Conservation (phyloP, 2,888 invertebrate species). For the Drosophila dives region DNA sequence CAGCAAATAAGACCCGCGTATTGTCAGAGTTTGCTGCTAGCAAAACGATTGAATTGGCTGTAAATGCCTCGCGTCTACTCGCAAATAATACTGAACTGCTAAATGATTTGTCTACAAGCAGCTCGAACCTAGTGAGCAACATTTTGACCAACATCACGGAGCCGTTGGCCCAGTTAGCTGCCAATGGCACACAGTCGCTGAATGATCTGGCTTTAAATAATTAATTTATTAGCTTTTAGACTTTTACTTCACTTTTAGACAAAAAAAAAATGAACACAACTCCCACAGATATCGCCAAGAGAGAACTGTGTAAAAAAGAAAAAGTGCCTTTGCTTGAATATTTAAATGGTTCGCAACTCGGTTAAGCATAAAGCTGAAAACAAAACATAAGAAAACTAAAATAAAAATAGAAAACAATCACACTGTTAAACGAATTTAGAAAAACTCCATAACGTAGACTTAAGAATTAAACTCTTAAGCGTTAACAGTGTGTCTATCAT, state of each 20-base stretch:
- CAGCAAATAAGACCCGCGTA: conserved; percentile 24
- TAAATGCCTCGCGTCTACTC: conserved; percentile 29
- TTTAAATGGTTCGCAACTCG: conserved; percentile 20
- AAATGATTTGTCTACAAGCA: conserved; percentile 26
- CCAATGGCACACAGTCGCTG: conserved; percentile 45
- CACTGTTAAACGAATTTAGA: conserved; percentile 45
- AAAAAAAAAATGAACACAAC: conserved; percentile 16
- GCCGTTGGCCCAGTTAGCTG: conserved; percentile 25
- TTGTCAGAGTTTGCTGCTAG: conserved; percentile 22
- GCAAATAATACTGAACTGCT: conserved; percentile 40
- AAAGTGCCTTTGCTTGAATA: conserved; percentile 63
- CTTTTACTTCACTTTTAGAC: neutral
- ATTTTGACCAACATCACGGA: conserved; percentile 30
- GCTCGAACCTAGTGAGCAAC: conserved; percentile 25
- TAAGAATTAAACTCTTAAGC: conserved; percentile 1
- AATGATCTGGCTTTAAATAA: conserved; percentile 43
- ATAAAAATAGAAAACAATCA: conserved; percentile 24
- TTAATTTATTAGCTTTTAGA: conserved; percentile 55
- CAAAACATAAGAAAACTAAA: neutral
- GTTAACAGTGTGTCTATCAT: conserved; percentile 16
- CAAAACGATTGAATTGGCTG: conserved; percentile 27
- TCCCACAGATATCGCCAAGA: conserved; percentile 24
- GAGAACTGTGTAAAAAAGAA: conserved; percentile 54
- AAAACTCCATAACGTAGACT: conserved; percentile 11
- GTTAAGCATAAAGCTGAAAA: conserved; percentile 22